Evolutionary conservation across 2,113 vertebrate genomes (phyloP).

Genomic region (Pristiophorus japonicus): DNA sequence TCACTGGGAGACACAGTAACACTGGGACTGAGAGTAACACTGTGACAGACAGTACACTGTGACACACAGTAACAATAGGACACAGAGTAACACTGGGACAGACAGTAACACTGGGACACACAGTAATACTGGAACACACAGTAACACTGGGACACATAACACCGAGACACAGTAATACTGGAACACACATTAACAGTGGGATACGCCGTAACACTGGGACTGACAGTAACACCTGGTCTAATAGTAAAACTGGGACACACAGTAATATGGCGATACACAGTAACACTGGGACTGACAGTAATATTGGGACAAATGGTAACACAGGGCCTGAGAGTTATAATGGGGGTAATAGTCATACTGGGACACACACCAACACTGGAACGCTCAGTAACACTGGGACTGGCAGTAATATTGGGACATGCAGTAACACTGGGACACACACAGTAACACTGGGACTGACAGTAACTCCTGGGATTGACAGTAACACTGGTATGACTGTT

Average conservation of each 20-base stretch:
- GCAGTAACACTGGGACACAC: no score
- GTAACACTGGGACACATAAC: neutral
- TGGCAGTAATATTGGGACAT: neutral
- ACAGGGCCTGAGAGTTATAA: no score
- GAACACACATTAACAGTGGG: neutral
- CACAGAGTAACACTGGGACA: neutral
- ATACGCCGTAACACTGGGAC: no score
- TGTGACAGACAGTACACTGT: no score
- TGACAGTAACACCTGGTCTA: neutral
- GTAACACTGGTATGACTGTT: neutral
- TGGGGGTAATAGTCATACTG: neutral
- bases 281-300: neutral
- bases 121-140: neutral
- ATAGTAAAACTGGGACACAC: neutral
- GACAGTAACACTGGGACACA: no score
- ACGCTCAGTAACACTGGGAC: no score
- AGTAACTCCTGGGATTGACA: neutral
- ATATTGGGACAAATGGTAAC: neutral
- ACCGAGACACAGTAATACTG: rapidly evolving
- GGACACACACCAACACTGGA: no score
- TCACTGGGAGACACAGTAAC: neutral
- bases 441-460: neutral
- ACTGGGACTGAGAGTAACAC: neutral
- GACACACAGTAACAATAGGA: no score
- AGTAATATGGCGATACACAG: neutral